Evolutionary conservation across 92 coral and sea anemone genomes (phyloP).

Genomic region (Micromussa lordhowensis): DNA sequence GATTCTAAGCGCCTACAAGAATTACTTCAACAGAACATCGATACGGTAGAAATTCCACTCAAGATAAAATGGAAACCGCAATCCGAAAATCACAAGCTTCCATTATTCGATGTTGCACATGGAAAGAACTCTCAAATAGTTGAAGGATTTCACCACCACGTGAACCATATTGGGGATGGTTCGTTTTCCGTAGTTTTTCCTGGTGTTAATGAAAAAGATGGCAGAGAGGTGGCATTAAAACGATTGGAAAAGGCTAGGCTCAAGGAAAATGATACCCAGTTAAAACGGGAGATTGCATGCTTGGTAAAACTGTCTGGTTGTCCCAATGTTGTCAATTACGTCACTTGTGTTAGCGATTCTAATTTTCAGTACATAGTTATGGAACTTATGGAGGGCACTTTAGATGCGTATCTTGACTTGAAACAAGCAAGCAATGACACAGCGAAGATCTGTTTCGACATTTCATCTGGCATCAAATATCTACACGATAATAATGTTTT

Average conservation of each 20-base stretch:
- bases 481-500: conserved; percentile 43
- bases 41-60: not conserved
- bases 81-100: conserved; percentile 28
- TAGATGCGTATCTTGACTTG: conserved; percentile 35
- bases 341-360: conserved; percentile 9
- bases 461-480: conserved; percentile 33
- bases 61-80: conserved; percentile 45
- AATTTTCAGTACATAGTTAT: conserved; percentile 58
- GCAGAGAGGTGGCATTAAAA: conserved; percentile 72
- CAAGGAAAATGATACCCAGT: not conserved
- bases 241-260: conserved; percentile 55
- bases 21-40: conserved; percentile 3
- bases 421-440: not conserved
- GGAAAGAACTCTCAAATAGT: conserved; percentile 11
- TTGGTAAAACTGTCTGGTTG: conserved; percentile 49
- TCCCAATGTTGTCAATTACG: conserved; percentile 44
- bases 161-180: conserved; percentile 46
- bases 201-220: conserved; percentile 62
- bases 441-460: conserved; percentile 21
- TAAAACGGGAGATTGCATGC: conserved; percentile 45
- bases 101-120: conserved; percentile 39
- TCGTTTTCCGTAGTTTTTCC: conserved; percentile 53
- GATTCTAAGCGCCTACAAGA: conserved; percentile 9
- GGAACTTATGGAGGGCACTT: conserved; percentile 67
- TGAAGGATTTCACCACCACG: conserved; percentile 29